Evolutionary conservation across 2,113 vertebrate genomes (phyloP).

Genomic region (Anas platyrhynchos): DNA sequence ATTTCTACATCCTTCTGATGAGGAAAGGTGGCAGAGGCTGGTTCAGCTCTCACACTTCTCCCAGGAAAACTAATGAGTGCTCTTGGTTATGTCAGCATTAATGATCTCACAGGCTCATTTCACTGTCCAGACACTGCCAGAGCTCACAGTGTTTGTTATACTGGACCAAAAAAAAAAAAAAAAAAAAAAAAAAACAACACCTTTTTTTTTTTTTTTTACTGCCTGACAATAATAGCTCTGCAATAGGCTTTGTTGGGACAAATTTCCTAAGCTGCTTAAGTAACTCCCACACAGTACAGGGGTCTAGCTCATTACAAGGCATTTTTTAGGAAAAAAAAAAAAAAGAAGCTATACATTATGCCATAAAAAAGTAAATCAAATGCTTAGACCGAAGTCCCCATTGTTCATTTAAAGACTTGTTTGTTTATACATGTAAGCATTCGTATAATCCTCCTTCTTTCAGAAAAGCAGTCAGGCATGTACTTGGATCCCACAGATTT

Average conservation of each 20-base stretch:
- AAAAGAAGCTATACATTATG: neutral
- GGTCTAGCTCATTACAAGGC: neutral
- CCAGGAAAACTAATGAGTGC: neutral
- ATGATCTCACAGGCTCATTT: neutral
- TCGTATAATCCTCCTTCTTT: neutral
- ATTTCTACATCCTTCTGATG: neutral
- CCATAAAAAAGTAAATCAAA: neutral
- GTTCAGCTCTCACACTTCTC: neutral
- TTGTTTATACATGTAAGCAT: neutral
- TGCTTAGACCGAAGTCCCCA: neutral
- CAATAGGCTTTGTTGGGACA: neutral
- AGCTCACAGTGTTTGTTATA: neutral
- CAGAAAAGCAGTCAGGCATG: neutral
- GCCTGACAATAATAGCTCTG: neutral
- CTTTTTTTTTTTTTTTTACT: neutral
- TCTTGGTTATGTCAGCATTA: slow-evolving; percentile 1
- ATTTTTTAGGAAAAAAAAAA: neutral
- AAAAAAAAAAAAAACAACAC: neutral
- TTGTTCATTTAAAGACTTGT: neutral
- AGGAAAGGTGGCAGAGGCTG: neutral
- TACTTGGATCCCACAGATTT: neutral
- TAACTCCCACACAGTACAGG: neutral
- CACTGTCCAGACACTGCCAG: neutral
- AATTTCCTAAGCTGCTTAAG: neutral
- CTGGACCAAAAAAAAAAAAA: neutral